Percentiles rank a stretch among this genome's conserved stretches.
Evolutionary conservation across 2,797 vertebrate species (phyloP).

Genomic region (Takifugu ocellatus): DNA sequence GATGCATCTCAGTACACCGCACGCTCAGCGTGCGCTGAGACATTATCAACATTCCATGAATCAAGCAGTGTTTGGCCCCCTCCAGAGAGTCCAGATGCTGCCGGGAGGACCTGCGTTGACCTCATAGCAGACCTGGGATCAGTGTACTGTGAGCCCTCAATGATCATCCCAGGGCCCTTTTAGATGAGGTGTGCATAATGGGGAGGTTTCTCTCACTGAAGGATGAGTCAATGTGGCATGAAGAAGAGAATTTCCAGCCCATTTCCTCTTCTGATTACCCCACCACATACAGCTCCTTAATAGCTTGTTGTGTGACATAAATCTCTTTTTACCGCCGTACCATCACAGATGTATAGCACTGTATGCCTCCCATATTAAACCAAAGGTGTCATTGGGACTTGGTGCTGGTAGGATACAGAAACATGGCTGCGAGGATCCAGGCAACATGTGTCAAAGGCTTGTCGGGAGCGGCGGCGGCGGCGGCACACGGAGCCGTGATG

Average conservation of each 20-base stretch:
- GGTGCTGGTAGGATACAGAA: conserved; percentile 33
- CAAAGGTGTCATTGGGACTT: conserved; percentile 54
- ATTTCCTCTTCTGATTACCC: conserved; percentile 83
- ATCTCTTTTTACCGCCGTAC: conserved; percentile 73
- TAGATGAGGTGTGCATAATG: conserved; percentile 77
- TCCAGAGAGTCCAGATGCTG: conserved; percentile 49
- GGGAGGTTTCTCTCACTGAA: conserved; percentile 77
- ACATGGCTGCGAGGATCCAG: conserved; percentile 23
- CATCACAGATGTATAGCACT: conserved; percentile 66
- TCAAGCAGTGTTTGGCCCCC: conserved; percentile 35
- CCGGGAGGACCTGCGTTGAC: conserved; percentile 52
- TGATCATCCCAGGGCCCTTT: conserved; percentile 63
- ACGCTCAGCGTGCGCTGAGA: conserved; percentile 9
- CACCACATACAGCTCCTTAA: conserved; percentile 79
- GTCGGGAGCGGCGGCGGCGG: conserved; percentile 18
- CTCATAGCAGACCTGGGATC: conserved; percentile 61
- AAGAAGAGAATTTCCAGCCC: conserved; percentile 82
- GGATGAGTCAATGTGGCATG: conserved; percentile 85
- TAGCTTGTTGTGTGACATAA: conserved; percentile 82
- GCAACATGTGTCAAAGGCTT: conserved; percentile 26
- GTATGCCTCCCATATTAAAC: conserved; percentile 72
- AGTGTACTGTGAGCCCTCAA: conserved; percentile 34
- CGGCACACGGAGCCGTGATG: conserved; percentile 16
- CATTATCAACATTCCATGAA: conserved; percentile 48
- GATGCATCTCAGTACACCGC: conserved; percentile 14